Conservation (phyloP, 2,113 vertebrate species). For the Pomatorhinus ruficollis region DNA sequence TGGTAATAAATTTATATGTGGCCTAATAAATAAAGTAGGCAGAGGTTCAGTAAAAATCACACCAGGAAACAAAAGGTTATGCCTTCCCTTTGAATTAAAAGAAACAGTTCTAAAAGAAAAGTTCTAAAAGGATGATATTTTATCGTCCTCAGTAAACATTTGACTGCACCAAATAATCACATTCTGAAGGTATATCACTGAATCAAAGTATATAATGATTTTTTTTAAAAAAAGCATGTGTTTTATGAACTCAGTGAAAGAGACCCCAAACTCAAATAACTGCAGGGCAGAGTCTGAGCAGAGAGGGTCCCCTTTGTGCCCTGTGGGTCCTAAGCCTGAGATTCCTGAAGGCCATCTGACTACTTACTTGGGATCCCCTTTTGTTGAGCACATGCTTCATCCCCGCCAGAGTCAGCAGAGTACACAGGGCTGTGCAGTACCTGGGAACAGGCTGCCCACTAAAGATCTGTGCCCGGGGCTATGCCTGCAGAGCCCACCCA, state of each 20-base stretch:
- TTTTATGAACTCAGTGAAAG: neutral
- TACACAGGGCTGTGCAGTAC: neutral
- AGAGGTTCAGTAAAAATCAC: constrained; percentile 35
- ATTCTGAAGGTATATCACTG: neutral
- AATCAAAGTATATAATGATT: neutral
- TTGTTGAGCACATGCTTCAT: neutral
- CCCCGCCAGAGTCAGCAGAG: accelerated
- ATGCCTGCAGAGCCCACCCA: neutral
- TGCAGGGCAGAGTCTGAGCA: neutral
- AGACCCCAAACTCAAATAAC: neutral
- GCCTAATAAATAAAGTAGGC: neutral
- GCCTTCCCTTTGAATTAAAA: constrained; percentile 11
- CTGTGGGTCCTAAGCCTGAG: neutral
- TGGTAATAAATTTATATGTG: neutral
- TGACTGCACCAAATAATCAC: neutral
- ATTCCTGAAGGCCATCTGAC: neutral
- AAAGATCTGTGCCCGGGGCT: neutral
- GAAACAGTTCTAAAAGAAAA: neutral
- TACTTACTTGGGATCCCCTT: neutral
- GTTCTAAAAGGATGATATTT: too few species aligned
- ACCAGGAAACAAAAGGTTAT: neutral
- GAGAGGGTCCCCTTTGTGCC: neutral
- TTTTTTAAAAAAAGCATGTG: neutral
- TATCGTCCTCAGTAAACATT: neutral
- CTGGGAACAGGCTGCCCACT: accelerated